Evolutionary conservation across 2,797 vertebrate species (phyloP), one percentile per base, ranked within the genome.

Genomic region (Limnodromus scolopaceus): DNA sequence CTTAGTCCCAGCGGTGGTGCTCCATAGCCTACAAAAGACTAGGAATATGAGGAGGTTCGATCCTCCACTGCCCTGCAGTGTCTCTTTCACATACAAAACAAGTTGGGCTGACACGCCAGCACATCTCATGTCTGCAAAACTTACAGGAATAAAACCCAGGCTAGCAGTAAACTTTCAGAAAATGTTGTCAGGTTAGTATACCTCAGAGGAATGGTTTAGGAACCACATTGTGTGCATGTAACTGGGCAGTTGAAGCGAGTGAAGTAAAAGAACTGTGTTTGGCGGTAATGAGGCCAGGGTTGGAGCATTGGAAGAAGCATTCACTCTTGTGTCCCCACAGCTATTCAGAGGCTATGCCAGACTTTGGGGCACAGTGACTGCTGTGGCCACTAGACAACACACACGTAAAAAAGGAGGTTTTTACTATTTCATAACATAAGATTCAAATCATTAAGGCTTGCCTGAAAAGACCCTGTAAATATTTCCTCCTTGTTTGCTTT

Each of bases 171-270:
- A 68, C 57, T 87, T 83, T 4, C 2, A 78, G 51, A 65, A 95
- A 78, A 92, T 30, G 75, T 48, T 5, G 0, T 39, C 57, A 84
- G 87, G 82, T 90, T 93, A 65, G 76, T 86, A 38, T 60, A 85
- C 82, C 87, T 95, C 76, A 55, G 79, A 34, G 10, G 38, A 81
- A 71, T 30, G 36, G 69, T 65, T 90, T 7, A 65, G 54, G 77
- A 93, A 71, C 65, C 49, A 51, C 0, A 2, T 7, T 53, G 30
- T 17, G 17, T 4, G 0, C 24, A 11, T 2, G 8, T 2, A 23
- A 48, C 27, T 16, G 51, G 11, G n/a, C 65, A 41, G 24, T 0
- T 34, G 41, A 74, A 92, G 48, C 19, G 76, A 72, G 8, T 16
- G 41, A 93, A 76, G 69, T 69, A 84, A 32, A 72, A 92, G 54